Base-by-base conservation (phyloP, 2,797 vertebrate genomes). In the Darevskia nairensis region DNA sequence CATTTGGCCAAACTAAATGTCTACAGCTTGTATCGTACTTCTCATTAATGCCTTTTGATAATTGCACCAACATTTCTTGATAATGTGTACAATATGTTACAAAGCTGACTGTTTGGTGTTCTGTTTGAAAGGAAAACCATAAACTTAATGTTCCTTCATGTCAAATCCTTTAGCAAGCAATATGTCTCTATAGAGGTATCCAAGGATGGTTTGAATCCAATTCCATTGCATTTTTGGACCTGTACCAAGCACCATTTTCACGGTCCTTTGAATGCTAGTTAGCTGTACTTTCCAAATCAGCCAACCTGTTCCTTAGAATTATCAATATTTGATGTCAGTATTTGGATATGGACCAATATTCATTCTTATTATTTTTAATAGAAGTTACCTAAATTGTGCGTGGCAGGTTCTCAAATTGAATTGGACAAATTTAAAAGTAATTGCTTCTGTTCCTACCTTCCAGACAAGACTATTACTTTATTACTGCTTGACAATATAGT, bases 51-150 rank as follows among this genome's bases (percentile, higher is more conserved):
- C 74, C 46, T 90, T 84, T 80, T 80, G 71, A 69, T 92, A 89
- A 89, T 86, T 82, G 44, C 80, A 46, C 80, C 86, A 75, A 35
- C n/a, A 11, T 93, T 94, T 92, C 89, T 93, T 91, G 68, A 44
- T 90, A 76, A 86, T 85, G 85, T 27, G 82, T 92, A 21, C 66
- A 66, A 0, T 85, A 87, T 89, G 46, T 66, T 86, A 91, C 68
- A 75, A 84, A 92, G 66, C 46, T 86, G 81, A 61, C 61, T 80
- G 1, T 90, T 88, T 75, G 39, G 25, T 90, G 27, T n/a, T 87
- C 69, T 10, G 15, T 92, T 91, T 91, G 64, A 77, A 85, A 92
- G 80, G 83, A 39, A 66, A 85, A 90, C 50, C 29, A 8, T 32
- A 91, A 93, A 64, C n/a, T 82, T 90, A 41, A 66, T 0, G 0